phyloP scores from a whole-genome alignment of 2,797 vertebrate species.

The Brachyalestes nurse region DNA sequence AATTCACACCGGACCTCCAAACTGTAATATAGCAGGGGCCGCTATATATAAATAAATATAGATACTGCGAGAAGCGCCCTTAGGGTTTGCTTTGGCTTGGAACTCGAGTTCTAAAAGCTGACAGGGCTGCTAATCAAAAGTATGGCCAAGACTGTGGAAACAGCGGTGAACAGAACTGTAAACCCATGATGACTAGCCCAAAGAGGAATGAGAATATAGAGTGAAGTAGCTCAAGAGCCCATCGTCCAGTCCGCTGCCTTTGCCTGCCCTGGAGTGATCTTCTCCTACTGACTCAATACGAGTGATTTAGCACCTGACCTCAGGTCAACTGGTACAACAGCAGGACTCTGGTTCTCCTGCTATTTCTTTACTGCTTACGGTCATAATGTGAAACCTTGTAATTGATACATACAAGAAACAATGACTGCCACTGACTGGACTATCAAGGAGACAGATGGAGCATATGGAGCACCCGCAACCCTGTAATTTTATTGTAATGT shows the following conservation, averaged over 20 bases:
- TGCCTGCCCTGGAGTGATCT: constrained; percentile 40
- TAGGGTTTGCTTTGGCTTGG: constrained; percentile 48
- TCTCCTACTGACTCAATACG: constrained; percentile 50
- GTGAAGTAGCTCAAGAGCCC: constrained; percentile 28
- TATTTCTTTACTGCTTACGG: constrained; percentile 39
- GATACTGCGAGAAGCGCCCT: constrained; percentile 43
- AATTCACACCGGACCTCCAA: constrained; percentile 19
- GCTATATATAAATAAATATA: constrained; percentile 48
- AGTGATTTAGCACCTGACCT: constrained; percentile 58
- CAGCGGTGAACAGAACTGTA: constrained; percentile 49
- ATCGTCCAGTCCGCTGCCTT: constrained; percentile 29
- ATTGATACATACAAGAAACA: constrained; percentile 40
- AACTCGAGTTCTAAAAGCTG: constrained; percentile 49
- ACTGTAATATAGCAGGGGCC: constrained; percentile 24
- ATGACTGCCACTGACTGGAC: too few species aligned
- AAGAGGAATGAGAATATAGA: constrained; percentile 28
- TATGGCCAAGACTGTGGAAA: constrained; percentile 44
- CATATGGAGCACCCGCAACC: too few species aligned
- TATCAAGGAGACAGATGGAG: background rate
- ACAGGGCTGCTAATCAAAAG: constrained; percentile 57
- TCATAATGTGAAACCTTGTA: constrained; percentile 34
- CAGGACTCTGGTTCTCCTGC: constrained; percentile 15
- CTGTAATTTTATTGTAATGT: too few species aligned
- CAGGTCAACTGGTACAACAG: constrained; percentile 39
- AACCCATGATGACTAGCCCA: constrained; percentile 27